Evolutionary conservation across 1,140 invertebrate species (phyloP).

Genomic region (Ceratina japonica): DNA sequence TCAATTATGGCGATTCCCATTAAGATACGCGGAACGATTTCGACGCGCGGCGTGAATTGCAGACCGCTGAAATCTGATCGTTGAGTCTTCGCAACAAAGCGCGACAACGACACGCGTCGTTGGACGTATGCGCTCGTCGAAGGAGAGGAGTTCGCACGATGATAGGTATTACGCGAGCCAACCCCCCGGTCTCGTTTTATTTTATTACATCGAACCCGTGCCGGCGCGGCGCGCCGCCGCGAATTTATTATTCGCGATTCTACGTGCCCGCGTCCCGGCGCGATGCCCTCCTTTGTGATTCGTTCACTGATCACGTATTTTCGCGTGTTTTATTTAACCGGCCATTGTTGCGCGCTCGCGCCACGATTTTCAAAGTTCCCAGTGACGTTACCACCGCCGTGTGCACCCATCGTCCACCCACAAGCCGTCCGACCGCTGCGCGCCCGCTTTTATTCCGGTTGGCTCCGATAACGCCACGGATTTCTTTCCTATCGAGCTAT

Average conservation of each 20-base stretch:
- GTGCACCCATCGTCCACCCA: too few species aligned
- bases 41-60: constrained; percentile 6
- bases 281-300: background rate
- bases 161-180: constrained; percentile 43
- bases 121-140: background rate
- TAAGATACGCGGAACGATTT: constrained; percentile 39
- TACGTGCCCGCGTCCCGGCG: too few species aligned
- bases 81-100: constrained; percentile 28
- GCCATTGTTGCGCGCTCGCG: constrained; percentile 2
- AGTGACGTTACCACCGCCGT: too few species aligned
- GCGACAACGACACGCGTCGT: constrained; percentile 24
- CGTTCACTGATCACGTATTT: constrained; percentile 25
- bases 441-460: background rate
- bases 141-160: constrained; percentile 23
- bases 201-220: background rate
- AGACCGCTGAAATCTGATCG: constrained; percentile 15
- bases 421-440: background rate
- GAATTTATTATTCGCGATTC: constrained; percentile 23
- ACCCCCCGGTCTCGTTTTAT: constrained; percentile 34
- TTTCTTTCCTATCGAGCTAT: constrained; percentile 27
- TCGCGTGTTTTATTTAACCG: constrained; percentile 4
- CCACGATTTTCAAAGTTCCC: background rate
- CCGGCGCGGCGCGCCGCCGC: background rate
- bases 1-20: constrained; percentile 1
- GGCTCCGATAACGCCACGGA: background rate